Evolutionary conservation across 2,113 vertebrate species (phyloP).

Genomic region (Ceyx cyanopectus): DNA sequence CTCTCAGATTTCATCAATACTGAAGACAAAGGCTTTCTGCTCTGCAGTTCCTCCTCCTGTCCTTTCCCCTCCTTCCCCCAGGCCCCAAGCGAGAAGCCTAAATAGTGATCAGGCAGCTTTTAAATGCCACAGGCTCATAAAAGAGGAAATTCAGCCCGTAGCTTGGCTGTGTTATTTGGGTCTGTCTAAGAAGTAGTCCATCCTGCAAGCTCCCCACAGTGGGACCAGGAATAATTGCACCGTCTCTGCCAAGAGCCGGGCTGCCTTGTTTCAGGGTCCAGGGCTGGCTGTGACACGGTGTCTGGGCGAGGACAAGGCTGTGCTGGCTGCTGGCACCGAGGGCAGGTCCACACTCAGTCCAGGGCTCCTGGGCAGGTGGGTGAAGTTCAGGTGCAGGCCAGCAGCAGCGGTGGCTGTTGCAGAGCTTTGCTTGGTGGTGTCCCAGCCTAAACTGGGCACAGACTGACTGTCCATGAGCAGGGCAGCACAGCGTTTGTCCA

Average conservation of each 20-base stretch:
- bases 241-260: rapidly evolving
- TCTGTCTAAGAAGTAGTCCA: neutral
- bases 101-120: constrained; percentile 50
- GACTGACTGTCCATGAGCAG: neutral
- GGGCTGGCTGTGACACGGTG: rapidly evolving
- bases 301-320: neutral
- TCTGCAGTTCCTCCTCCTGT: constrained; percentile 25
- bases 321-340: rapidly evolving
- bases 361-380: rapidly evolving
- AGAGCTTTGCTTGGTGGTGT: neutral
- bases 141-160: neutral
- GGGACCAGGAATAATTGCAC: neutral
- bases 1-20: constrained; percentile 3
- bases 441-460: neutral
- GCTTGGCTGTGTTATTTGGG: neutral
- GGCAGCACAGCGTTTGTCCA: neutral
- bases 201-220: neutral
- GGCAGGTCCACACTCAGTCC: rapidly evolving
- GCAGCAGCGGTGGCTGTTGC: neutral
- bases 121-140: constrained; percentile 58
- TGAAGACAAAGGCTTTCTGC: constrained; percentile 41
- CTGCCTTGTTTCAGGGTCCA: neutral
- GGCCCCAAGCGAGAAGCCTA: constrained; percentile 26
- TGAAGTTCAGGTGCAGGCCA: too few relatives aligned
- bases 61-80: constrained; percentile 42